Percentiles rank a stretch among this genome's conserved stretches.
Conservation (phyloP, 2,113 vertebrate genomes). For the Scomber colias region DNA sequence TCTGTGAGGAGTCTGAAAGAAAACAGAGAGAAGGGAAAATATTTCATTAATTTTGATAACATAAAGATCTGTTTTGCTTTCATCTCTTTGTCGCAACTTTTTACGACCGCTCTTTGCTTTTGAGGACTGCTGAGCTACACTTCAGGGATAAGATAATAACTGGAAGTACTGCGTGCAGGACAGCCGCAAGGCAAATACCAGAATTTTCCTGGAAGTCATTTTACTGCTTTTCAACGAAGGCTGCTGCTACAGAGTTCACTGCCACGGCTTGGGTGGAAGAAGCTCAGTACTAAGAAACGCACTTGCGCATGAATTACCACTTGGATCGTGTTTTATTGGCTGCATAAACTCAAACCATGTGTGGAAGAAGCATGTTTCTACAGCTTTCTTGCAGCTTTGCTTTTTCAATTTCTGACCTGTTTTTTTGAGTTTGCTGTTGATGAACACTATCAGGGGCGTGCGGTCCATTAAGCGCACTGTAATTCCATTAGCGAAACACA, state of each 20-base stretch:
- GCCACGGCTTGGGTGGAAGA: constrained; percentile 27
- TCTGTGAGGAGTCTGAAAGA: constrained; percentile 72
- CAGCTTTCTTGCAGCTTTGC: not conserved
- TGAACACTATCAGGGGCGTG: not conserved
- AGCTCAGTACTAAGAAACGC: constrained; percentile 33
- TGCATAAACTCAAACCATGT: constrained; percentile 22
- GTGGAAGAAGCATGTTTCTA: not conserved
- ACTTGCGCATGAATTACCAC: not conserved
- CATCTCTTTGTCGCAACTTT: not conserved
- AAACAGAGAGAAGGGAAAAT: not conserved
- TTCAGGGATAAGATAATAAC: not conserved
- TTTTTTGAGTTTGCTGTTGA: not conserved
- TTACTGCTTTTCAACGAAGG: constrained; percentile 41
- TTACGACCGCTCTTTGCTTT: not conserved
- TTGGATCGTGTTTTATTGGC: constrained; percentile 15
- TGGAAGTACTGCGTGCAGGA: constrained; percentile 11
- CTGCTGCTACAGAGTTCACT: constrained; percentile 39
- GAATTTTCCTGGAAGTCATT: constrained; percentile 71
- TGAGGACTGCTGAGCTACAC: not conserved
- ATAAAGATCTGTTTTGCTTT: not conserved
- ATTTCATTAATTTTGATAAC: not conserved
- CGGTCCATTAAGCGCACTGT: no score
- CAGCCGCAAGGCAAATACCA: constrained; percentile 19
- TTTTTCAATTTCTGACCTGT: not conserved
- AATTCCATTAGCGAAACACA: no score